Percentiles rank a stretch among this genome's conserved stretches.
Evolutionary conservation across 2,888 invertebrate species (phyloP).

Genomic region (Protodeltote pygarga): DNA sequence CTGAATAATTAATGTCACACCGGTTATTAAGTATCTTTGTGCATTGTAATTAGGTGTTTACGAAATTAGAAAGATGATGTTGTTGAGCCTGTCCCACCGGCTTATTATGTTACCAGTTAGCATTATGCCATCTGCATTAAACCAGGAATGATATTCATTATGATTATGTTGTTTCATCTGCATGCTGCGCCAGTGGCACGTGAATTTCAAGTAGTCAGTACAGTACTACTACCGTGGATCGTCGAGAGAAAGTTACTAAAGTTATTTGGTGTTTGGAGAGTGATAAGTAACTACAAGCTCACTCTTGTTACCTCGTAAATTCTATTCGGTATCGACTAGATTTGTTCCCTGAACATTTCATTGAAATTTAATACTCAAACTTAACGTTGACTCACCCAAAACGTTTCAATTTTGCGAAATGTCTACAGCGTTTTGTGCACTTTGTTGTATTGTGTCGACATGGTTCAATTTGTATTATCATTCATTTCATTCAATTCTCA

Average conservation of each 20-base stretch:
- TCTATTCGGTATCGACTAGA: constrained; percentile 66
- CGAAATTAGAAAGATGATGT: constrained; percentile 49
- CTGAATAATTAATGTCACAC: constrained; percentile 64
- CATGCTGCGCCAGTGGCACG: constrained; percentile 22
- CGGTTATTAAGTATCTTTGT: constrained; percentile 50
- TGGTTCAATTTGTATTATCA: constrained; percentile 34
- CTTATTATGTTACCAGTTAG: constrained; percentile 32
- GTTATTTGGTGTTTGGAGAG: constrained; percentile 63
- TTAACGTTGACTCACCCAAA: constrained; percentile 71
- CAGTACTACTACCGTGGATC: constrained; percentile 44
- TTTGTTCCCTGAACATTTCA: constrained; percentile 70
- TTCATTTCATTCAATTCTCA: constrained; percentile 36
- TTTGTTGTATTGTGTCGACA: constrained; percentile 31
- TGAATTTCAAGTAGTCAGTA: constrained; percentile 44
- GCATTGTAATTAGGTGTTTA: constrained; percentile 44
- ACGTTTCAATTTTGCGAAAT: constrained; percentile 70
- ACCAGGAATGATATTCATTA: constrained; percentile 27
- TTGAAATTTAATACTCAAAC: constrained; percentile 75
- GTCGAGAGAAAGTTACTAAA: constrained; percentile 66
- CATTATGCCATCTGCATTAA: constrained; percentile 37
- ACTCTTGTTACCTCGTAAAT: constrained; percentile 75
- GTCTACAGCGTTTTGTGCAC: constrained; percentile 53
- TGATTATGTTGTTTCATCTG: constrained; percentile 44
- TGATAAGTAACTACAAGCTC: constrained; percentile 68
- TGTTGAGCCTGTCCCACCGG: constrained; percentile 37